Percentiles rank a stretch among this genome's conserved stretches.
These are phyloP conservation scores for Harpegnathos saltator DNA, from an alignment of 1,140 invertebrate species.

Conservation along the genomic window DNA sequence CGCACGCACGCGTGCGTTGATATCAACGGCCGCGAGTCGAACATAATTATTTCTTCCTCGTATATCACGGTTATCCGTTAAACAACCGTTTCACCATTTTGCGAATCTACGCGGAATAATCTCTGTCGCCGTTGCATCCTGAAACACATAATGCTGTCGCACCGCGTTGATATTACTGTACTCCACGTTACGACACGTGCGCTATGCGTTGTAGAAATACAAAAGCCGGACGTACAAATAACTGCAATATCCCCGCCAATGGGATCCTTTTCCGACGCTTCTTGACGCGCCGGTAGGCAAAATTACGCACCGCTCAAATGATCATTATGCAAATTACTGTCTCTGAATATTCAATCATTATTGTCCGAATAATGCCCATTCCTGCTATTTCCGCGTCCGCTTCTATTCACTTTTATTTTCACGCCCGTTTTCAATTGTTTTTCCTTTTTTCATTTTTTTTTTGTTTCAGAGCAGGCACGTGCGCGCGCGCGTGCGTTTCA, in stretches of 20 bases:
- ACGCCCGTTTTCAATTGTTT: no score
- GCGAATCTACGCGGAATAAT: slow-evolving; percentile 35
- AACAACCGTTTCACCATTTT: slow-evolving; percentile 49
- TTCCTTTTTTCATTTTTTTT: no score
- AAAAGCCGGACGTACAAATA: neutral
- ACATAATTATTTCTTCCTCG: slow-evolving; percentile 58
- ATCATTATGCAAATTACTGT: neutral
- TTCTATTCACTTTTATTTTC: no score
- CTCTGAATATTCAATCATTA: neutral
- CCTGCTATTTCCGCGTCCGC: no score
- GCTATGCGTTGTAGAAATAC: neutral
- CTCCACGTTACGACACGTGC: neutral
- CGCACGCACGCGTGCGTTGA: slow-evolving; percentile 19
- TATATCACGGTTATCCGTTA: slow-evolving; percentile 32
- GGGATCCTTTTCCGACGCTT: neutral
- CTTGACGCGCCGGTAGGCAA: neutral
- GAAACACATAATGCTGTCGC: slow-evolving; percentile 32
- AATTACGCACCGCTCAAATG: neutral
- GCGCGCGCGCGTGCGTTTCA: neutral
- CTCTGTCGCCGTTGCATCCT: slow-evolving; percentile 10
- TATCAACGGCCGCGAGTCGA: neutral
- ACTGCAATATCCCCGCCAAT: neutral
- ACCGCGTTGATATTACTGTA: slow-evolving; percentile 38
- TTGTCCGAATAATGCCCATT: neutral
- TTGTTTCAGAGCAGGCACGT: no score